Conservation (phyloP, 2,113 vertebrate genomes). For the Tachysurus vachellii region DNA sequence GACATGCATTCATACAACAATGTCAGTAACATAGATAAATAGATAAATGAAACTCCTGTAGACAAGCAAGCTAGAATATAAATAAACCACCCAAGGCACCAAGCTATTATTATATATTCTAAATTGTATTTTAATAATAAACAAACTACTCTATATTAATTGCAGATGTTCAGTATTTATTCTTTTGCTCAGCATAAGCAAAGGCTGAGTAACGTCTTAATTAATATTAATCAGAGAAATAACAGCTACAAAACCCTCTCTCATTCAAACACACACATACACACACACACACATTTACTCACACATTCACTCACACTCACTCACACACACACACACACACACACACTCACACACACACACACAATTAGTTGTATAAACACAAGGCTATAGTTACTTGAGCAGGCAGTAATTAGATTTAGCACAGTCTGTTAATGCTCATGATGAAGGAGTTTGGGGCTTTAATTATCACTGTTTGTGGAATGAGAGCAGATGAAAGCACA, state of each 20-base stretch:
- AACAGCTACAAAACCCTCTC: no score
- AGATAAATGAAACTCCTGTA: not conserved
- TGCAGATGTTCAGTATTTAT: no score
- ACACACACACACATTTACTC: no score
- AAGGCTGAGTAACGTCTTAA: no score
- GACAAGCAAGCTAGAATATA: not conserved
- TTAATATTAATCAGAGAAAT: no score
- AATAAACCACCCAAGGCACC: not conserved
- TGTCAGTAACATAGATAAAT: no score
- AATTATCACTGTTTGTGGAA: constrained; percentile 21
- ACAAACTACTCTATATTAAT: no score
- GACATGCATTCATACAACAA: not conserved
- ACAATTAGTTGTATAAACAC: not conserved
- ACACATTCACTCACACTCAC: not conserved
- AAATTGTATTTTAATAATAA: no score
- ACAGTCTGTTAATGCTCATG: not conserved
- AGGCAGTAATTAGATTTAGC: constrained; percentile 34
- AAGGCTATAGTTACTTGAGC: not conserved
- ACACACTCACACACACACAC: not conserved
- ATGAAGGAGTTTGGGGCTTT: constrained; percentile 16
- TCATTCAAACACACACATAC: no score
- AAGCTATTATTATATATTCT: not conserved
- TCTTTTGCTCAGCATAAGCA: not conserved
- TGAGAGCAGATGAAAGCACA: constrained; percentile 34
- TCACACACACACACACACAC: not conserved